Base-by-base conservation (phyloP, 2,113 vertebrate genomes). In the Mustela nigripes region DNA sequence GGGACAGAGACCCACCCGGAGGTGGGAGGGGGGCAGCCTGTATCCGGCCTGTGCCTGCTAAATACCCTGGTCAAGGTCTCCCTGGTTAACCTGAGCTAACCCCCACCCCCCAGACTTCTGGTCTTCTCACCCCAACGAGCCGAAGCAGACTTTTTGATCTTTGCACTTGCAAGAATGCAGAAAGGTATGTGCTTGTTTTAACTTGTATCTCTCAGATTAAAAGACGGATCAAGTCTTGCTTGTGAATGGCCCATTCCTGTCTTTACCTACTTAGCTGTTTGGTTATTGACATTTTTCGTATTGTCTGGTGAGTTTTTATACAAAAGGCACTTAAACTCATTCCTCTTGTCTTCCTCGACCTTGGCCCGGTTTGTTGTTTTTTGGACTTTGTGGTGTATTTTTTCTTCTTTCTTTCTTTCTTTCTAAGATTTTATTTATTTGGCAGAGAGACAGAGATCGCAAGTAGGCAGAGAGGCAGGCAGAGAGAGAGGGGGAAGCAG, bases 101-200 rank as follows among this genome's bases (percentile, higher is more conserved):
- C 21, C 3, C 3, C 9, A 22, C 42, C 60, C 60, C 60, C 60
- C 24, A 19, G 62, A 65, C 81, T 18, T 53, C 60, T 31, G 24
- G 2, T 48, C 62, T n/a, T 22, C 31, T 33, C 2, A 65, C 12
- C 9, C 22, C 14, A 1, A 19, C 12, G 8, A 1, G 0, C 4
- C 11, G 53, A 33, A 19, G 11, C 48, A 22, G 4, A 33, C 28
- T 1, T 63, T 69, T 11, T 82, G n/a, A 21, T 45, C 39, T 53
- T 33, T 36, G 9, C 28, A 18, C 21, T 26, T 12, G 24, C 48
- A 56, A 83, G 28, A 71, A 58, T 18, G 11, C 53, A 56, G 2
- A 63, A 39, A 14, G 48, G 24, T 19, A 12, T 6, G 8, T 11
- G 36, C 53, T 53, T 53, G 26, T 79, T 84, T 89, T 71, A 50